These are phyloP conservation scores for Apantesis nais DNA, from an alignment of 2,888 invertebrate genomes.

Conservation along the genomic window DNA sequence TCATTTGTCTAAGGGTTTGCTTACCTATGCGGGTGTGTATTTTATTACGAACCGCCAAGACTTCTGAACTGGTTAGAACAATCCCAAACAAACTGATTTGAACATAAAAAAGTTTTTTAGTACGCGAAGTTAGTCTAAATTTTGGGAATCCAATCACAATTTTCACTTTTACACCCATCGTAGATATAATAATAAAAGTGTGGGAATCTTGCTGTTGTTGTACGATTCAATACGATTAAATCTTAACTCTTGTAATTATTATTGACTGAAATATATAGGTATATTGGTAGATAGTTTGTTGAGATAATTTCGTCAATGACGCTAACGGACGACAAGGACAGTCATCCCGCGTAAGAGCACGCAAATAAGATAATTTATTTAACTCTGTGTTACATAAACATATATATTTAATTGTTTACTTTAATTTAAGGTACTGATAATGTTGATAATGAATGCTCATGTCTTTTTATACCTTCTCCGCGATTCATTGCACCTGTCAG, in stretches of 20 bases:
- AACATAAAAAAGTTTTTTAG: slow-evolving; percentile 48
- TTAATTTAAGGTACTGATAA: slow-evolving; percentile 8
- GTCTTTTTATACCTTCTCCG: not conserved
- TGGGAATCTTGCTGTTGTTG: slow-evolving; percentile 13
- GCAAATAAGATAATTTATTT: slow-evolving; percentile 16
- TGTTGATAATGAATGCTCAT: slow-evolving; percentile 4
- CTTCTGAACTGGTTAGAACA: slow-evolving; percentile 44
- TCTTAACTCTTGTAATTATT: slow-evolving; percentile 17
- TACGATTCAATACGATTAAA: slow-evolving; percentile 12
- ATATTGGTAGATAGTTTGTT: slow-evolving; percentile 9
- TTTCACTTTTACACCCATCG: slow-evolving; percentile 43
- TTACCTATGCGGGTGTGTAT: slow-evolving; percentile 30
- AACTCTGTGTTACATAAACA: slow-evolving; percentile 8
- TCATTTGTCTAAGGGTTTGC: slow-evolving; percentile 12
- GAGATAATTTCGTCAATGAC: slow-evolving; percentile 12
- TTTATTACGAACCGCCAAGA: slow-evolving; percentile 35
- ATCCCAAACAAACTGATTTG: slow-evolving; percentile 44
- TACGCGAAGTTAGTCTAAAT: slow-evolving; percentile 38
- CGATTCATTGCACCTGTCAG: not conserved
- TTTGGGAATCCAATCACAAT: slow-evolving; percentile 46
- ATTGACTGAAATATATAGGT: slow-evolving; percentile 13
- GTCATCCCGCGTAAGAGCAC: not conserved
- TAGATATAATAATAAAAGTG: slow-evolving; percentile 32
- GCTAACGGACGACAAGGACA: slow-evolving; percentile 6
- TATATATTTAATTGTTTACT: slow-evolving; percentile 6